Evolutionary conservation across 2,888 invertebrate species (phyloP).

Genomic region (Andrena praecox): DNA sequence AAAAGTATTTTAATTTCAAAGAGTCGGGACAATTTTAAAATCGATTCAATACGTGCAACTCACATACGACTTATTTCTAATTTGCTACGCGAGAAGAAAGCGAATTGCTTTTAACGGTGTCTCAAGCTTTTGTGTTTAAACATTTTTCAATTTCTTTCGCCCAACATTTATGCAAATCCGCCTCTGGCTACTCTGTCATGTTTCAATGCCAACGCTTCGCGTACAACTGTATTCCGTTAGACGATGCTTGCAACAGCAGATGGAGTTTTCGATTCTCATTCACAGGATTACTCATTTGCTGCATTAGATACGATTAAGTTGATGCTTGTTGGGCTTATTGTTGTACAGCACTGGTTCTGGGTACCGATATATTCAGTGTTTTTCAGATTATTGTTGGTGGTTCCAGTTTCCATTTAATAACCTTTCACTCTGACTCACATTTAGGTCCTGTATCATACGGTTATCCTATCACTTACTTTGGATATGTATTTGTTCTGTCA

Average conservation of each 20-base stretch:
- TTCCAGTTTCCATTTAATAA: conserved; percentile 75
- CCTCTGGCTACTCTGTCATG: conserved; percentile 19
- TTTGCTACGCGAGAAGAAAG: too few species aligned
- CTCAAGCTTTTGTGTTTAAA: too few species aligned
- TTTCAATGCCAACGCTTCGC: neutral
- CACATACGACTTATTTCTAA: too few species aligned
- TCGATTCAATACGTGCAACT: neutral
- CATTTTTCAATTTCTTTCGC: too few species aligned
- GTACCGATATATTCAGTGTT: conserved; percentile 77
- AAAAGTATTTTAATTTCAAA: too few species aligned
- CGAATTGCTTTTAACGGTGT: too few species aligned
- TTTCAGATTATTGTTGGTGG: conserved; percentile 82
- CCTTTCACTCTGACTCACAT: conserved; percentile 65
- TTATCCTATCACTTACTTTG: conserved; percentile 62
- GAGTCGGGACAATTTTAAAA: neutral
- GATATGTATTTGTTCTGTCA: conserved; percentile 60
- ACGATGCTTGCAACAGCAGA: conserved; percentile 12
- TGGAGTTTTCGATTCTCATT: conserved; percentile 61
- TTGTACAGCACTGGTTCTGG: conserved; percentile 83
- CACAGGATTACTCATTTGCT: conserved; percentile 66
- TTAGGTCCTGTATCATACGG: conserved; percentile 68
- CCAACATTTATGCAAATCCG: too few species aligned
- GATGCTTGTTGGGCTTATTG: conserved; percentile 82
- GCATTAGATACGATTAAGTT: conserved; percentile 65
- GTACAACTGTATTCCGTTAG: neutral